phyloP scores from a whole-genome alignment of 2,113 vertebrate species.

The Tringa solitaria region DNA sequence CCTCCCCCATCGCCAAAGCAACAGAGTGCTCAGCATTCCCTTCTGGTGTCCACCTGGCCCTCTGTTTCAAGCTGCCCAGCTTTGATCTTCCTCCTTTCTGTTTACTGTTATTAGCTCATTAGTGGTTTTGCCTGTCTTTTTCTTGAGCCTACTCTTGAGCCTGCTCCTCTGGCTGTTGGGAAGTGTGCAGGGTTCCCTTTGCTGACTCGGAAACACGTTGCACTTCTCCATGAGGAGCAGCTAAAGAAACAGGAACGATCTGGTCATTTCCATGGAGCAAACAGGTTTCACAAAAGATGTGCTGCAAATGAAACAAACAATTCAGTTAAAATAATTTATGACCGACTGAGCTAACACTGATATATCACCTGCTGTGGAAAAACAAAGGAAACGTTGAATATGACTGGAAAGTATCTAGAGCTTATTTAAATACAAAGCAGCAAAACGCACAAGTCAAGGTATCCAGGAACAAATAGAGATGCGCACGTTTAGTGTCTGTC shows the following conservation, averaged over 20 bases:
- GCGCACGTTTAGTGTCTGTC: background rate
- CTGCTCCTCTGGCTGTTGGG: background rate
- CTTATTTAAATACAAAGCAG: background rate
- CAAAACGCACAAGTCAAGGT: background rate
- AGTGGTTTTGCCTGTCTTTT: background rate
- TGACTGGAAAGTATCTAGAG: background rate
- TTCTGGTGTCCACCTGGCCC: constrained; percentile 38
- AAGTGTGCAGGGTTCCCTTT: background rate
- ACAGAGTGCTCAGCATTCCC: background rate
- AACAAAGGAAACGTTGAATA: background rate
- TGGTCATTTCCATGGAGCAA: background rate
- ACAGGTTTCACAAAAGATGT: background rate
- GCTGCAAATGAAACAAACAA: background rate
- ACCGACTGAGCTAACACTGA: background rate
- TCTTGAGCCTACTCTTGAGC: background rate
- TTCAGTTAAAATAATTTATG: background rate
- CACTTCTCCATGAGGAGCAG: background rate
- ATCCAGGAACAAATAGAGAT: background rate
- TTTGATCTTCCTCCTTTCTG: constrained; percentile 23
- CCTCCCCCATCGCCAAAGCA: background rate
- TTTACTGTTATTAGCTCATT: background rate
- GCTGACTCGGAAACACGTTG: background rate
- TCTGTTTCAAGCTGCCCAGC: background rate
- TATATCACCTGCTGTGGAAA: background rate
- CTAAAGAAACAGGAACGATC: background rate